phyloP scores from a whole-genome alignment of 1,140 invertebrate genomes.

The Chrysoperla carnea region DNA sequence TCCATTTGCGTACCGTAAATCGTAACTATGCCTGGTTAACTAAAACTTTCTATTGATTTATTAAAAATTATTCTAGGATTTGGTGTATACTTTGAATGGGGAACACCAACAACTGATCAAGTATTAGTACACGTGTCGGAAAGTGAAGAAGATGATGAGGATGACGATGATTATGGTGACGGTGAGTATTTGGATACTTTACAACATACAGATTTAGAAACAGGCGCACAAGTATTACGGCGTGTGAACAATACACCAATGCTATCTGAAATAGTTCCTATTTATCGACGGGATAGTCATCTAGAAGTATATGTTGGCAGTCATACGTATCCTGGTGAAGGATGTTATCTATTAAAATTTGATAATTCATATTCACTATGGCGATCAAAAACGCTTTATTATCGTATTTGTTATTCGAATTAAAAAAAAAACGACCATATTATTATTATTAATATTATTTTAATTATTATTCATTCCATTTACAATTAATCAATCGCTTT shows the following conservation, averaged over 20 bases:
- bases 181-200: constrained; percentile 35
- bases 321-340: constrained; percentile 90
- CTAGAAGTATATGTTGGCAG: constrained; percentile 94
- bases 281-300: constrained; percentile 91
- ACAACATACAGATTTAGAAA: constrained; percentile 17
- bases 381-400: constrained; percentile 98
- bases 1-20: too few relatives aligned
- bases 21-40: too few relatives aligned
- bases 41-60: too few relatives aligned
- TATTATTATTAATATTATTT: neutral
- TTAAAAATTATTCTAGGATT: constrained; percentile 45
- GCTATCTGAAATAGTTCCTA: constrained; percentile 53
- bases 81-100: constrained; percentile 98
- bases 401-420: constrained; percentile 92
- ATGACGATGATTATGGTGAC: constrained; percentile 57
- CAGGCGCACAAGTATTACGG: constrained; percentile 8
- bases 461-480: neutral
- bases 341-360: constrained; percentile 96
- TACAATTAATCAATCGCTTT: neutral
- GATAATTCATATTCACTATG: constrained; percentile 99
- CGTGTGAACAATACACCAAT: constrained; percentile 11
- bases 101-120: constrained; percentile 63
- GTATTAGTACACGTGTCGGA: constrained; percentile 82
- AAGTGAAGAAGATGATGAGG: constrained; percentile 78
- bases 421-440: constrained; percentile 17